A percentile compares a stretch with the other conserved stretches of the same genome.
Evolutionary conservation across 2,113 vertebrate genomes (phyloP).

Genomic region (Leptosomus discolor): DNA sequence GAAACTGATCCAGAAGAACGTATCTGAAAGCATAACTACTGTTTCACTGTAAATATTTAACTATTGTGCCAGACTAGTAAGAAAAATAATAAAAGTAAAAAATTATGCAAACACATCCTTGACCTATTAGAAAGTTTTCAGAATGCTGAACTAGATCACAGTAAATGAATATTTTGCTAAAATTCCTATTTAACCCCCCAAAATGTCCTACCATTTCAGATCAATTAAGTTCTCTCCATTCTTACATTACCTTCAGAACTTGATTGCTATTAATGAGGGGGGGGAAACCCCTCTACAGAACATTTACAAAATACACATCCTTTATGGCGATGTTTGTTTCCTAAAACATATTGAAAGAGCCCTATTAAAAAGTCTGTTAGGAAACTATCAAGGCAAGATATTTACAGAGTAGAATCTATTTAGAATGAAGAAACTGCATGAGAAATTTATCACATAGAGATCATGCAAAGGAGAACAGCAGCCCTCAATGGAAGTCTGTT

Average conservation of each 20-base stretch:
- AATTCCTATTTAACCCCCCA: fast-evolving
- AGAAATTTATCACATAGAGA: background rate
- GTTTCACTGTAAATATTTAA: background rate
- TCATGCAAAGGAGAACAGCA: background rate
- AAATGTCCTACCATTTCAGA: background rate
- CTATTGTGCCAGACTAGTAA: background rate
- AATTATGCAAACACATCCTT: background rate
- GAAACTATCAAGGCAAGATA: background rate
- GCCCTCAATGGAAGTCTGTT: background rate
- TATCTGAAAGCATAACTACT: background rate
- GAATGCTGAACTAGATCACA: background rate
- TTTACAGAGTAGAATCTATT: background rate
- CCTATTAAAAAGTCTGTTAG: background rate
- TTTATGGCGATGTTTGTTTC: background rate
- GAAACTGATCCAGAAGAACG: background rate
- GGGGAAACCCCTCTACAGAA: background rate
- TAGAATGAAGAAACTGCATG: background rate
- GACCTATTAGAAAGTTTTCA: background rate
- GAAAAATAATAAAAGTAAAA: background rate
- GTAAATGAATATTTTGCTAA: background rate
- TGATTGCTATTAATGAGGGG: background rate
- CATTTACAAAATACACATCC: background rate
- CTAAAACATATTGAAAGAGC: background rate
- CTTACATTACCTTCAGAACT: background rate
- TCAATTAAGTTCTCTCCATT: background rate